Base-by-base conservation (phyloP, 2,888 invertebrate genomes). In the Catotricha subobsoleta region DNA sequence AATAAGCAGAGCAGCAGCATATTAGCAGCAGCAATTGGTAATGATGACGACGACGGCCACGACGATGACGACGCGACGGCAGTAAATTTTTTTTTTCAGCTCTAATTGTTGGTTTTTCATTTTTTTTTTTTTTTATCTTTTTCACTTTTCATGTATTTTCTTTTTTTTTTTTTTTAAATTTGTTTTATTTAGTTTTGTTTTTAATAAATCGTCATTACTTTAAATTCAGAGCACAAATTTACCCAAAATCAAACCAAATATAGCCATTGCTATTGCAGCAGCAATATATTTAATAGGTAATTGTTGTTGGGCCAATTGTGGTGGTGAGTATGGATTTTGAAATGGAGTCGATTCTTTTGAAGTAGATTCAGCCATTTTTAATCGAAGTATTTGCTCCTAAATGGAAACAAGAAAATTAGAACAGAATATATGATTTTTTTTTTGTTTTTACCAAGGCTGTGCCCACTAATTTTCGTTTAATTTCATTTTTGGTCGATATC, bases 221-320 rank as follows among this genome's bases (percentile, higher is more conserved):
- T 51, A 53, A 58, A 68, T 76, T 81, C 78, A 83, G 69, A 82
- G 78, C 65, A 80, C 65, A 67, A 76, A 80, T 67, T 82, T 83
- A 60, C 82, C 83, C 61, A 82, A 67, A 60, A 82, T 67, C 57
- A 82, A 69, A 59, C 82, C 80, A 57, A 81, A 60, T 49, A 83
- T 58, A 50, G 75, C 76, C 65, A 78, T 71, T 53, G 71, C 69
- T 52, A 82, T 58, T 48, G 76, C 76, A 51, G 74, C 63, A 51
- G 68, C 71, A 50, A 81, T 62, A 66, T 73, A 75, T 48, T 76
- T 68, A 66, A 70, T 62, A 50, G 72, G 66, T 55, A 68, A 60
- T 51, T 67, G 72, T 55, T 68, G 70, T 49, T 72, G 61, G 47
- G 67, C 66, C 45, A 62, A 54, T 55, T 70, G 70, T 50, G 70